Evolutionary conservation across 1,140 invertebrate genomes (phyloP), one percentile per base, ranked within the genome.

Genomic region (Drosophila virilis): DNA sequence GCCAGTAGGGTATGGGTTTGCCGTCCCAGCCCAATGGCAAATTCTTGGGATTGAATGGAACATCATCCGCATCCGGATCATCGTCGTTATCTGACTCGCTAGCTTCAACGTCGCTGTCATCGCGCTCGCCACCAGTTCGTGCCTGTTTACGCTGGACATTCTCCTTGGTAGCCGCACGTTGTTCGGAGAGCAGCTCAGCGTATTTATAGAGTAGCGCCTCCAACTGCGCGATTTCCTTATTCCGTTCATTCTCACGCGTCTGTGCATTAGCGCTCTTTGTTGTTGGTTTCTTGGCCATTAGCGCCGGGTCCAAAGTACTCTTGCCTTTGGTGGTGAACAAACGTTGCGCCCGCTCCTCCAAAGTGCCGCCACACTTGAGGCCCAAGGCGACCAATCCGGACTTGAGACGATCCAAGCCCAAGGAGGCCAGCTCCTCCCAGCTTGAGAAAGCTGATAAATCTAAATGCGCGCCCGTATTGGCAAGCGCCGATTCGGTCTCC

Each of bases 11-110:
- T 90, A 99, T 99, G 0, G 98, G 98, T 94, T 99, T 99, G 51
- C 99, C 99, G 94, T 99, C 99, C 99, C 99, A 99, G 6, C 99
- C 99, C 0, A 99, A 94, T 1, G 99, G 99, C 37, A 99, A 93
- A 93, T 99, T 99, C 93, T 99, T 99, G 0, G 99, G 99, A 94
- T 99, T 99, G 92, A 99, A 99, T 0, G 98, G 98, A 45, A 99
- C 97, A 80, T 97, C 97, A 91, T 98, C 97, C 51, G 97, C 97
- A 75, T 98, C 98, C 17, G 81, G 85, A 80, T 98, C 97, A 80
- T 97, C 95, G 70, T 97, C 97, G 69, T 97, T 97, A 45, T 97
- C 97, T 12, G 95, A 96, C 89, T 98, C 97, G 78, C 96, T 97
- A 60, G 96, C 97, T 81, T 99, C 98, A 33, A 96, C 97, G 90